These are phyloP conservation scores for Cartodere bifasciata DNA, from an alignment of 2,888 invertebrate species.

Conservation along the genomic window DNA sequence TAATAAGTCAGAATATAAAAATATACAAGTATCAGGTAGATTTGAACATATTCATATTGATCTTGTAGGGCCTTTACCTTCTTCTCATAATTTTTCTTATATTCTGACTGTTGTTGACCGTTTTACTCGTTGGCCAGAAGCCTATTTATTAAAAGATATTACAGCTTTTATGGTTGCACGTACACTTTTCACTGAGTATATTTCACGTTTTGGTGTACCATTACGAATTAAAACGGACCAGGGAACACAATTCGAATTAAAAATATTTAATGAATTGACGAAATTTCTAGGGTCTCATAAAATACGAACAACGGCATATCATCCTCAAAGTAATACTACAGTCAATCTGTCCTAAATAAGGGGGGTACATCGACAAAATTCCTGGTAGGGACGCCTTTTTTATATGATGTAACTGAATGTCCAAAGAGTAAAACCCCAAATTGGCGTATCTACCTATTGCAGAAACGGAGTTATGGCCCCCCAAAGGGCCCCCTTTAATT, in stretches of 20 bases:
- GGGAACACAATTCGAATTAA: not conserved
- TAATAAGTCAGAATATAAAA: too few relatives aligned
- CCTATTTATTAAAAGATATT: not conserved
- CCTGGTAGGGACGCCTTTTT: too few relatives aligned
- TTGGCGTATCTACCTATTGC: too few relatives aligned
- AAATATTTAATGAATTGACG: not conserved
- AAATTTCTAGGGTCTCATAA: not conserved
- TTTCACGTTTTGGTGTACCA: slow-evolving; percentile 1
- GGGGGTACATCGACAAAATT: too few relatives aligned
- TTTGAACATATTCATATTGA: slow-evolving; percentile 1
- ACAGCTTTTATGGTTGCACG: not conserved
- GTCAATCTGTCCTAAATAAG: too few relatives aligned
- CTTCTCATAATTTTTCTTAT: not conserved
- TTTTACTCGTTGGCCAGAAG: slow-evolving; percentile 2
- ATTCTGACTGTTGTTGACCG: not conserved
- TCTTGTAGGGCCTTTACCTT: not conserved
- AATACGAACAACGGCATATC: not conserved
- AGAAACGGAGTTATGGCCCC: too few relatives aligned
- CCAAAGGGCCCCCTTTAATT: too few relatives aligned
- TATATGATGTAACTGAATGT: too few relatives aligned
- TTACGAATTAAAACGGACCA: not conserved
- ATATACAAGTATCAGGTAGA: too few relatives aligned
- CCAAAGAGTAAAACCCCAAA: too few relatives aligned
- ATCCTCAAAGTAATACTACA: not conserved
- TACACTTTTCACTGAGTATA: not conserved